Evolutionary conservation across 2,888 invertebrate species (phyloP).

Genomic region (Helobdella robusta): DNA sequence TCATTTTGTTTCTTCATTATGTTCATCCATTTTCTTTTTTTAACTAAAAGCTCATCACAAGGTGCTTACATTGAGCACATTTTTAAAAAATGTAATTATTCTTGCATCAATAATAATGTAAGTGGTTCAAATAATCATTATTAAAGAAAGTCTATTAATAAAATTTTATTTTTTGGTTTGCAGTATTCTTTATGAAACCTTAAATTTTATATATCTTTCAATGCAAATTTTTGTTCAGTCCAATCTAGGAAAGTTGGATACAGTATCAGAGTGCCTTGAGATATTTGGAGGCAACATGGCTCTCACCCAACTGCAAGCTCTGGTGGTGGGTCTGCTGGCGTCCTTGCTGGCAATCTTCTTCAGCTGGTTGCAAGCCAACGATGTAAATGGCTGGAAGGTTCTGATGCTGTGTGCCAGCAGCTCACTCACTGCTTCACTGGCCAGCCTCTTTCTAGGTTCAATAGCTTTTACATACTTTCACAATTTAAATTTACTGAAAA

Average conservation of each 20-base stretch:
- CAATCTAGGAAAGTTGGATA: constrained; percentile 78
- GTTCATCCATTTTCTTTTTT: no score
- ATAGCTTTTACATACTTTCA: no score
- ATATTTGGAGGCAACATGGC: constrained; percentile 83
- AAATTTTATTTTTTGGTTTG: constrained; percentile 2
- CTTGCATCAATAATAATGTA: no score
- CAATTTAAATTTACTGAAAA: no score
- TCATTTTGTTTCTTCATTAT: no score
- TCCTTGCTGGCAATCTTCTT: constrained; percentile 72
- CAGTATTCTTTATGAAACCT: not conserved
- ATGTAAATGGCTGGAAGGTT: constrained; percentile 65
- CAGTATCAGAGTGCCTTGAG: constrained; percentile 55
- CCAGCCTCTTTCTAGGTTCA: constrained; percentile 78
- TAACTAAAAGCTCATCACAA: no score
- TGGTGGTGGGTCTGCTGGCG: constrained; percentile 74
- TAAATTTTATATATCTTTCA: not conserved
- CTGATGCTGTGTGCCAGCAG: constrained; percentile 74
- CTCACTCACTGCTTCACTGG: constrained; percentile 74
- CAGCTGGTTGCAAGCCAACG: constrained; percentile 72
- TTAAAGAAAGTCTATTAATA: not conserved
- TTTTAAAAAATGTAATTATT: no score
- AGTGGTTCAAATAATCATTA: no score
- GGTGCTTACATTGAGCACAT: no score
- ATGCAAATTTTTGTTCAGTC: constrained; percentile 58
- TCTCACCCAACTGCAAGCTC: constrained; percentile 71